These are phyloP conservation scores for Chrysogorgia sp. DNA, from an alignment of 92 coral and sea anemone species.

Conservation along the genomic window DNA sequence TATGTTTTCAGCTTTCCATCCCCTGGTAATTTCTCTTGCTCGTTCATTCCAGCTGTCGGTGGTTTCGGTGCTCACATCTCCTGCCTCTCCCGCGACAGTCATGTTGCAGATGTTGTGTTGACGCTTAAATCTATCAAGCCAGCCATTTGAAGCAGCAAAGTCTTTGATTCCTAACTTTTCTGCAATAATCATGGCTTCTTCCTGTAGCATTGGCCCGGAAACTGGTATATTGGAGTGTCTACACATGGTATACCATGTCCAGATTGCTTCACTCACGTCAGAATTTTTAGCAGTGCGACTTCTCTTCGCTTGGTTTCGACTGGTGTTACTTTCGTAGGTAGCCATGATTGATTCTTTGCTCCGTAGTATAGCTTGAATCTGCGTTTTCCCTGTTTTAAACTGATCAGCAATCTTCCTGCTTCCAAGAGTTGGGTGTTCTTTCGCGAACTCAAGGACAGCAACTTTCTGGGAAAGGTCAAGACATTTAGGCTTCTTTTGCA, in stretches of 20 bases:
- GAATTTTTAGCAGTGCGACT: constrained; percentile 26
- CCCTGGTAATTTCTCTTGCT: too few relatives aligned
- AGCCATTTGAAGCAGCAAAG: too few relatives aligned
- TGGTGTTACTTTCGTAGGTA: constrained; percentile 32
- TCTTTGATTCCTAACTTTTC: too few relatives aligned
- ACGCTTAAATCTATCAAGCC: too few relatives aligned
- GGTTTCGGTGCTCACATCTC: constrained; percentile 11
- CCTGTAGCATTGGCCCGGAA: too few relatives aligned
- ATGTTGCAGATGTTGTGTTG: too few relatives aligned
- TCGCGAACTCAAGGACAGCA: constrained; percentile 42
- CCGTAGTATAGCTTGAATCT: constrained; percentile 8
- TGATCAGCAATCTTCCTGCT: constrained; percentile 48
- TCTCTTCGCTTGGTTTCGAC: constrained; percentile 41
- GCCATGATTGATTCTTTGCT: constrained; percentile 22
- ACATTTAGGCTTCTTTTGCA: constrained; percentile 50
- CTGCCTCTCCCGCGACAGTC: constrained; percentile 37
- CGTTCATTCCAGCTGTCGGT: constrained; percentile 7
- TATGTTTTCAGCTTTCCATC: too few relatives aligned
- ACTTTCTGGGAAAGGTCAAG: constrained; percentile 40
- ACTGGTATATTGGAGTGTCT: constrained; percentile 23
- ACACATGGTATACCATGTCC: constrained; percentile 32
- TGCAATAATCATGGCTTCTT: too few relatives aligned
- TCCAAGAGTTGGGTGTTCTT: constrained; percentile 46
- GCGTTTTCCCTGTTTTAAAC: constrained; percentile 44
- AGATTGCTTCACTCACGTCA: constrained; percentile 48